Percentiles rank a stretch among this genome's conserved stretches.
These are phyloP conservation scores for Oscheius sp. DNA, from an alignment of 2,888 invertebrate genomes.

Conservation along the genomic window DNA sequence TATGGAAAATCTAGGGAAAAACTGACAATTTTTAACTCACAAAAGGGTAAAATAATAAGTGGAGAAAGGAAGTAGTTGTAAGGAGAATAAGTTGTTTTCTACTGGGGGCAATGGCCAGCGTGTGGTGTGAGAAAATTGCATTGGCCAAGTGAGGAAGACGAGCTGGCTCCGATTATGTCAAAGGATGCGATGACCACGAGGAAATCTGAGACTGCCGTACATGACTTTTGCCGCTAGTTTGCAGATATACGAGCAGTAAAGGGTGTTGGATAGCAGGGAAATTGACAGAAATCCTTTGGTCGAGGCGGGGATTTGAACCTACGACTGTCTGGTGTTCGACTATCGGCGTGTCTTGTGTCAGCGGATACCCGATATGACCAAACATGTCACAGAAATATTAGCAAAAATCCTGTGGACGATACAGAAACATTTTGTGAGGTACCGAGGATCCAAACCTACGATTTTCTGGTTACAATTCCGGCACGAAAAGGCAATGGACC, in stretches of 20 bases:
- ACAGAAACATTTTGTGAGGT: too few relatives aligned
- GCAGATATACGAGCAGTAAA: neutral
- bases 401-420: too few relatives aligned
- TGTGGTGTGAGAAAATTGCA: constrained; percentile 31
- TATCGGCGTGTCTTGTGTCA: too few relatives aligned
- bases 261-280: neutral
- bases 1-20: too few relatives aligned
- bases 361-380: too few relatives aligned
- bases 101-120: neutral
- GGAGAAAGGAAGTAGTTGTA: neutral
- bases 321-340: too few relatives aligned
- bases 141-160: neutral
- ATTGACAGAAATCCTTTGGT: neutral
- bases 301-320: too few relatives aligned
- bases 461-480: too few relatives aligned
- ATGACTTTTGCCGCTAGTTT: neutral
- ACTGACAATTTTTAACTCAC: too few relatives aligned
- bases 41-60: neutral
- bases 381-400: too few relatives aligned
- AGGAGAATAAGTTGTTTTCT: constrained; percentile 24
- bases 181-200: neutral
- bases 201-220: constrained; percentile 12
- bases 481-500: too few relatives aligned
- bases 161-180: neutral
- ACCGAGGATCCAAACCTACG: too few relatives aligned